Conservation (phyloP, 2,113 vertebrate genomes). For the Motacilla alba region DNA sequence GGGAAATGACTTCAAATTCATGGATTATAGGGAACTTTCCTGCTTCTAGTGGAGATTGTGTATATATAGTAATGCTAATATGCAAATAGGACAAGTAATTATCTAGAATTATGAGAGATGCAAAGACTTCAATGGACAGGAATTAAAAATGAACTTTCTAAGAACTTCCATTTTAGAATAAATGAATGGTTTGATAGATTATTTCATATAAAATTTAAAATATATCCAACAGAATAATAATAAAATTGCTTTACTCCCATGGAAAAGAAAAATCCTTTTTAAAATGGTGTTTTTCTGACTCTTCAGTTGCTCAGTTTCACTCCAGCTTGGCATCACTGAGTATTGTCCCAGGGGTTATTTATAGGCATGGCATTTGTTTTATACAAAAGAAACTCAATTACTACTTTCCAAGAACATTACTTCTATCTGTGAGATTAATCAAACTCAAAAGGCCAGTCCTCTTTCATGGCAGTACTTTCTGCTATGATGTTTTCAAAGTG, state of each 20-base stretch:
- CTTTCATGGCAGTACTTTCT: neutral
- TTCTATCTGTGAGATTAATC: neutral
- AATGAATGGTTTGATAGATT: neutral
- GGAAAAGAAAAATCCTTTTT: neutral
- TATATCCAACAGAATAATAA: neutral
- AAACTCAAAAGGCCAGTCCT: neutral
- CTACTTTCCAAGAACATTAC: neutral
- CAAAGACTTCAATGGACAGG: neutral
- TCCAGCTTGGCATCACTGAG: neutral
- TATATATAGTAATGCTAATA: neutral
- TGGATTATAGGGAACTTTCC: neutral
- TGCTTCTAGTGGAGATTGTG: neutral
- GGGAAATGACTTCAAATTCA: neutral
- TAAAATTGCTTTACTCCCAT: neutral
- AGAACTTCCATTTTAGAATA: neutral
- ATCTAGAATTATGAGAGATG: neutral
- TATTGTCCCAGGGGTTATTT: slow-evolving; percentile 17
- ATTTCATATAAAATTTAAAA: neutral
- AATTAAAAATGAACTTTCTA: neutral
- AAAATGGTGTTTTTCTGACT: neutral
- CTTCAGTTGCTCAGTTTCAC: neutral
- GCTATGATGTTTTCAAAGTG: neutral
- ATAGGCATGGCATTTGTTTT: neutral
- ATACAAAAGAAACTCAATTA: slow-evolving; percentile 23
- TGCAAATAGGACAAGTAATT: neutral